Base-by-base conservation (phyloP, 2,888 invertebrate genomes). In the Neoscelio sp. region DNA sequence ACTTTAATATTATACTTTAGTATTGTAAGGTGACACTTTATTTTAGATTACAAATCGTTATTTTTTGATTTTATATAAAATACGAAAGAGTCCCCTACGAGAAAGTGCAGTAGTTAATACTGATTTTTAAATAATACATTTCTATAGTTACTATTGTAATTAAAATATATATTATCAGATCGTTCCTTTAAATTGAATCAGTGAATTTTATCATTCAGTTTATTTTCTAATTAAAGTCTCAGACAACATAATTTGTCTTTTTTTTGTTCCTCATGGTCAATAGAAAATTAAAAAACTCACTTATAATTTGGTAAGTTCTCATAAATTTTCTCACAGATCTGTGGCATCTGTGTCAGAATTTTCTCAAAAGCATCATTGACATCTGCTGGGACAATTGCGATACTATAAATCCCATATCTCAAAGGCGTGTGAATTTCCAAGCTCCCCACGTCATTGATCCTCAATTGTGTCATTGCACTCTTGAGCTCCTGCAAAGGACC, bases 201-300 rank as follows among this genome's bases (percentile, higher is more conserved):
- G n/a, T 5, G 13, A 38, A 2, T 18, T 10, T 10, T 18, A 23
- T 56, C n/a, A 8, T 40, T n/a, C n/a, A n/a, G n/a, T n/a, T n/a
- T n/a, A n/a, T n/a, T n/a, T n/a, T n/a, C n/a, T n/a, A n/a, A n/a
- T n/a, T n/a, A n/a, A 35, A 30, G 3, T 26, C 26, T 30, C 13
- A 42, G n/a, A 42, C 7, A 58, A 10, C 12, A n/a, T 38, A 7
- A 48, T 10, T 20, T 38, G 42, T 52, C 10, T 6, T 7, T 5
- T n/a, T n/a, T n/a, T n/a, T n/a, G n/a, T n/a, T n/a, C n/a, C n/a
- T n/a, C n/a, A n/a, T n/a, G n/a, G n/a, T n/a, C n/a, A n/a, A n/a
- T n/a, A n/a, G n/a, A n/a, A n/a, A n/a, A n/a, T n/a, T n/a, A n/a
- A 44, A 18, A 54, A 42, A 64, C 44, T 35, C 56, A 85, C 86